Conservation (phyloP, 92 coral and sea anemone genomes). For the Plumapathes pennacea region DNA sequence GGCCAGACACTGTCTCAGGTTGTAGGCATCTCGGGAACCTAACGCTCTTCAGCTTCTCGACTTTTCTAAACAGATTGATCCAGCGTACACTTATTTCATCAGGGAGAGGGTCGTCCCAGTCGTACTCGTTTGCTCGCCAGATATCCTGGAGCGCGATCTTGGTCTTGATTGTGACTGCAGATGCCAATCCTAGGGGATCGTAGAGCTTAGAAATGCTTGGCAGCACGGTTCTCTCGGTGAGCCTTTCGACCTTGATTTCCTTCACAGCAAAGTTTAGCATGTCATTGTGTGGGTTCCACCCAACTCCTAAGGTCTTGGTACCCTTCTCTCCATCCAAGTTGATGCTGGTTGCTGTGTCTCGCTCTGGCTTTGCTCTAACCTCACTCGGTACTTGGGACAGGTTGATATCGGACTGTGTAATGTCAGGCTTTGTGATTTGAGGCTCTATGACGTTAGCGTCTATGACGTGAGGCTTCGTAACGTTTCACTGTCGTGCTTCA, state of each 20-base stretch:
- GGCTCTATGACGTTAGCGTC: too few species aligned
- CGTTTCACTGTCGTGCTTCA: too few species aligned
- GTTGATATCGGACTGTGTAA: too few species aligned
- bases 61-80: conserved; percentile 30
- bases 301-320: conserved; percentile 4
- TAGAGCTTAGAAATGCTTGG: conserved; percentile 39
- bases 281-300: conserved; percentile 37
- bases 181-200: conserved; percentile 51
- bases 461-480: too few species aligned
- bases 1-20: conserved; percentile 22
- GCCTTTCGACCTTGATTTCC: conserved; percentile 12
- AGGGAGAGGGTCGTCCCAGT: conserved; percentile 50
- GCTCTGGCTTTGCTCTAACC: too few species aligned
- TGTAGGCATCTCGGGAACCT: conserved; percentile 46
- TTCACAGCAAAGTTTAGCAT: conserved; percentile 20
- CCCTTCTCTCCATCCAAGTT: conserved; percentile 28
- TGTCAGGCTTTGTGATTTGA: too few species aligned
- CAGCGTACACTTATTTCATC: conserved; percentile 18
- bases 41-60: conserved; percentile 22
- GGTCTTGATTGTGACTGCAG: conserved; percentile 45
- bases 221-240: conserved; percentile 43
- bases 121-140: conserved; percentile 44
- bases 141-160: conserved; percentile 41
- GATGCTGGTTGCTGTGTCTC: too few species aligned
- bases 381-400: too few species aligned